Percentiles rank a stretch among this genome's conserved stretches.
Evolutionary conservation across 2,888 invertebrate genomes (phyloP).

Genomic region (Parnassius smintheus): DNA sequence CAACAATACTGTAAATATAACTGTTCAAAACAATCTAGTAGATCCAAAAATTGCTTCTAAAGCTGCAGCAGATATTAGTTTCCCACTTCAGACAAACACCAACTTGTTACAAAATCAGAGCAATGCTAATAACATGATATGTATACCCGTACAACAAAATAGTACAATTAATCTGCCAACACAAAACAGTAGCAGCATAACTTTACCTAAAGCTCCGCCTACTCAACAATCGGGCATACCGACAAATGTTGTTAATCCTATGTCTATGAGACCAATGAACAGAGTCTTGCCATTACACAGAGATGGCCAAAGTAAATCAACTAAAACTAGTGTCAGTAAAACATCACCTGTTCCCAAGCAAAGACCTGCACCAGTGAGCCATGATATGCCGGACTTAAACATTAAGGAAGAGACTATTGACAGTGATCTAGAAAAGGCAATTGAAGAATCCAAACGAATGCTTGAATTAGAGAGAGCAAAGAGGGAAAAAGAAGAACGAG

Average conservation of each 20-base stretch:
- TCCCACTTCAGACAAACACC: slow-evolving; percentile 63
- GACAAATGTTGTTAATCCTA: slow-evolving; percentile 87
- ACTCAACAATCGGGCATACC: slow-evolving; percentile 84
- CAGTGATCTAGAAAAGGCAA: slow-evolving; percentile 75
- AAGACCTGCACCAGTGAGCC: slow-evolving; percentile 60
- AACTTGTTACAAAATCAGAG: slow-evolving; percentile 64
- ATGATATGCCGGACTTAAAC: slow-evolving; percentile 77
- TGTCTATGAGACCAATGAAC: slow-evolving; percentile 87
- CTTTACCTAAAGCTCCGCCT: slow-evolving; percentile 81
- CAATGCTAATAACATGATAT: slow-evolving; percentile 64
- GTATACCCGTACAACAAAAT: slow-evolving; percentile 65
- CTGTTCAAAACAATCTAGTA: slow-evolving; percentile 74
- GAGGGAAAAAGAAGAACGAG: slow-evolving; percentile 70
- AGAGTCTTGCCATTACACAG: slow-evolving; percentile 90
- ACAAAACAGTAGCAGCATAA: slow-evolving; percentile 79
- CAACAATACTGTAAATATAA: slow-evolving; percentile 75
- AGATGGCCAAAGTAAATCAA: slow-evolving; percentile 78
- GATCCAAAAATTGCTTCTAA: slow-evolving; percentile 76
- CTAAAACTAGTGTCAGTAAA: slow-evolving; percentile 51
- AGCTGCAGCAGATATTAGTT: slow-evolving; percentile 63
- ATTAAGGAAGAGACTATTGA: slow-evolving; percentile 77
- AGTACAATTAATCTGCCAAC: slow-evolving; percentile 73
- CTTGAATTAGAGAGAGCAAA: slow-evolving; percentile 72
- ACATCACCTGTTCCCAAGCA: slow-evolving; percentile 53
- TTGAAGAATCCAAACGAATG: slow-evolving; percentile 75